Conservation (phyloP, 2,797 vertebrate species). For the Champsocephalus esox region DNA sequence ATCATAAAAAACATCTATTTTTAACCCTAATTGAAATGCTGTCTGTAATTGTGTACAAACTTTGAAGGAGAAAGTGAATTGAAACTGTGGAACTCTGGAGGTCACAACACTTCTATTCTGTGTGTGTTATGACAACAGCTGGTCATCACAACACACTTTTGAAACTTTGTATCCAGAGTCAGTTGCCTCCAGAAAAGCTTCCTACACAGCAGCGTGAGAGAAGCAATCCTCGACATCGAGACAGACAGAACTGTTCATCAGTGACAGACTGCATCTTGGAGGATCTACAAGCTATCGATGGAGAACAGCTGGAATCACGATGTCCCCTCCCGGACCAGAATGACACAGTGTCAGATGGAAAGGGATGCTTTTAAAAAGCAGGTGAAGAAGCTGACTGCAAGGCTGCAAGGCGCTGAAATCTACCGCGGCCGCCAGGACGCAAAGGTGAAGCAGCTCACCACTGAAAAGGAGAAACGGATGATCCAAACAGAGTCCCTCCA, state of each 20-base stretch:
- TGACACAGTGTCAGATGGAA: neutral
- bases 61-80: neutral
- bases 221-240: no score
- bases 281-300: neutral
- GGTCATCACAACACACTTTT: neutral
- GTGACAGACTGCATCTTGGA: neutral
- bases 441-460: no score
- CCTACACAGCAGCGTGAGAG: no score
- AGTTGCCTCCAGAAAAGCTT: no score
- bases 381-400: neutral
- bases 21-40: neutral
- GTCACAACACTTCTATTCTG: neutral
- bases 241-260: no score
- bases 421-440: no score
- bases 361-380: neutral
- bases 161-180: no score
- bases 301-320: neutral
- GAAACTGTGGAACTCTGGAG: neutral
- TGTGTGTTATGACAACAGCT: slow-evolving; percentile 8
- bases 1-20: neutral
- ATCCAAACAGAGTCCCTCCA: no score
- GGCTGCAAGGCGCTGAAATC: no score
- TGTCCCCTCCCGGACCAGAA: neutral
- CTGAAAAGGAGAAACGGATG: no score
- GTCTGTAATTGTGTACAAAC: neutral